Percentiles rank a stretch among this genome's conserved stretches.
Evolutionary conservation across 2,797 vertebrate species (phyloP).

Genomic region (Melanotaenia boesemani): DNA sequence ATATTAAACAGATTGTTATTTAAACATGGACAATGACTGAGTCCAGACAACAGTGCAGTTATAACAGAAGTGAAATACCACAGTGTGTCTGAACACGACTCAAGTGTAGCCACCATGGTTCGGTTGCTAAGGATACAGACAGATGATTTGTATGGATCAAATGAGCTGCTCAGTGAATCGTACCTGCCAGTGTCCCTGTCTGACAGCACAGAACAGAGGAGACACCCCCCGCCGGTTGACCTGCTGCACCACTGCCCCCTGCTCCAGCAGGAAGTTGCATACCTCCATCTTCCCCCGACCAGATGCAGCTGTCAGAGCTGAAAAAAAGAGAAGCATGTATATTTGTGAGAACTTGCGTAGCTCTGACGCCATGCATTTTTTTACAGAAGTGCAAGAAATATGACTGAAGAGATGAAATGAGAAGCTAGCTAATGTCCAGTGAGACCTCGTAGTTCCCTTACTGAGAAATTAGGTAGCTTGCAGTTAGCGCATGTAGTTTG

Average conservation of each 20-base stretch:
- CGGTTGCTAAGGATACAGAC: background rate
- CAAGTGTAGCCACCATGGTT: background rate
- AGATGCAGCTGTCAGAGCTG: conserved; percentile 94
- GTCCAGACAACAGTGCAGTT: background rate
- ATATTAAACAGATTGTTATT: background rate
- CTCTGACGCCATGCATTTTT: background rate
- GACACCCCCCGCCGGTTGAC: conserved; percentile 89
- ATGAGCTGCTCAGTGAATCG: conserved; percentile 23
- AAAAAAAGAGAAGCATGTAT: conserved; percentile 9
- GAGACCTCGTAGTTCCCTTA: background rate
- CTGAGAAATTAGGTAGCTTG: background rate
- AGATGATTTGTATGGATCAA: conserved; percentile 1
- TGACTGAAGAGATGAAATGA: background rate
- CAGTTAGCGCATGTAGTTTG: too few species aligned
- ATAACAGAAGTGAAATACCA: background rate
- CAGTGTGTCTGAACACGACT: background rate
- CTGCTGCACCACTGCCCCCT: conserved; percentile 86
- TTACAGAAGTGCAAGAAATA: background rate
- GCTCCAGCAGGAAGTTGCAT: conserved; percentile 87
- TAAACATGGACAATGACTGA: background rate
- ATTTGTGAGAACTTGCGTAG: conserved; percentile 9
- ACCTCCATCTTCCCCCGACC: conserved; percentile 95
- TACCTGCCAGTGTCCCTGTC: conserved; percentile 99
- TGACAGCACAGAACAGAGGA: conserved; percentile 92
- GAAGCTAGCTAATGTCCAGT: background rate